phyloP scores from a whole-genome alignment of 1,140 invertebrate species.

The Pseudomyrmex cubaensis region DNA sequence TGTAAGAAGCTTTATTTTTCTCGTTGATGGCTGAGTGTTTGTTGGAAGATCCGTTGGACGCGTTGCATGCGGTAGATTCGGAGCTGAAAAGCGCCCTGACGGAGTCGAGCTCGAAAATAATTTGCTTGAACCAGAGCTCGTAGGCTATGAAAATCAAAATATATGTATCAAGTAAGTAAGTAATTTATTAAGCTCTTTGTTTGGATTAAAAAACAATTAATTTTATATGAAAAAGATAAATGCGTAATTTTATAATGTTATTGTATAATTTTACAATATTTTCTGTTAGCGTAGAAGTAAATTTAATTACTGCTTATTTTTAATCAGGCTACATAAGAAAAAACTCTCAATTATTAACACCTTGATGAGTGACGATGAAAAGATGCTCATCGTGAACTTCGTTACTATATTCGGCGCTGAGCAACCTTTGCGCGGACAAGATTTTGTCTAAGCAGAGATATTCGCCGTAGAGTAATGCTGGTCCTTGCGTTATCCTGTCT shows the following conservation, averaged over 20 bases:
- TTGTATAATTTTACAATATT: no score
- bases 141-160: slow-evolving; percentile 89
- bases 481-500: slow-evolving; percentile 86
- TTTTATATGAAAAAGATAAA: no score
- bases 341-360: slow-evolving; percentile 83
- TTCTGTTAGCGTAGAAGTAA: no score
- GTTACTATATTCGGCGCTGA: slow-evolving; percentile 89
- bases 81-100: slow-evolving; percentile 93
- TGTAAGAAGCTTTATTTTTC: slow-evolving; percentile 77
- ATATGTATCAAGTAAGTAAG: neutral
- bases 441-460: slow-evolving; percentile 96
- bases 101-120: slow-evolving; percentile 98
- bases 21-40: slow-evolving; percentile 43
- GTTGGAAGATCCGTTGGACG: slow-evolving; percentile 33
- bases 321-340: no score
- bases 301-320: no score
- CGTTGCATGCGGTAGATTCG: slow-evolving; percentile 69
- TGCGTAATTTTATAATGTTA: no score
- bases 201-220: slow-evolving; percentile 4
- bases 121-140: slow-evolving; percentile 99
- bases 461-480: slow-evolving; percentile 93
- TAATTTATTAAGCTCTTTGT: neutral
- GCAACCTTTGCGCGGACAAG: slow-evolving; percentile 93
- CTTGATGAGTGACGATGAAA: slow-evolving; percentile 99
- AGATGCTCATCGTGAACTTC: slow-evolving; percentile 98